A percentile compares a stretch with the other conserved stretches of the same genome.
Conservation (phyloP, 1,140 invertebrate genomes). For the Ceratitis capitata region DNA sequence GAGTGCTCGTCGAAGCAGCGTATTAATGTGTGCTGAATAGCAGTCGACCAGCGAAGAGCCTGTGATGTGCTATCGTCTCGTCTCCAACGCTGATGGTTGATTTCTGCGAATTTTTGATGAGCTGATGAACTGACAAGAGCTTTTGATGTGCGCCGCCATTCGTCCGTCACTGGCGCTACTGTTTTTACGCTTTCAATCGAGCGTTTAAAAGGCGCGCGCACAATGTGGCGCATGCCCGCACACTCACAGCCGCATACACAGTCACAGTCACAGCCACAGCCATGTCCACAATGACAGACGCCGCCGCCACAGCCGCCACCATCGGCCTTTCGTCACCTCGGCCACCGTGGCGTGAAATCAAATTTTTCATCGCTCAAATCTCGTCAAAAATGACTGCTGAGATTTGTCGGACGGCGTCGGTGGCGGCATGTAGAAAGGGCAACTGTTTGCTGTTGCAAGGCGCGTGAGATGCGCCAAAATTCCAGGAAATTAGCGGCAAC, state of each 20-base stretch:
- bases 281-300: background rate
- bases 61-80: background rate
- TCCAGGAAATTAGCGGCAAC: constrained; percentile 32
- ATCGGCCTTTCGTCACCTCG: constrained; percentile 10
- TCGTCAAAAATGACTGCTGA: background rate
- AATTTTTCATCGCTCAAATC: background rate
- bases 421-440: background rate
- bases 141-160: background rate
- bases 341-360: constrained; percentile 16
- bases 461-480: constrained; percentile 34
- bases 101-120: constrained; percentile 37
- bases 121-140: background rate
- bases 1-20: no score
- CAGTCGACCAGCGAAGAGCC: no score
- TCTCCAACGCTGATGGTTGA: constrained; percentile 9
- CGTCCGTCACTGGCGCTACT: background rate
- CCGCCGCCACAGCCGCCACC: background rate
- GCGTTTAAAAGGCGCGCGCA: constrained; percentile 34
- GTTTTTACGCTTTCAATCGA: constrained; percentile 37
- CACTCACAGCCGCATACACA: background rate
- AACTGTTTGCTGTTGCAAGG: background rate
- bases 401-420: background rate
- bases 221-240: constrained; percentile 18
- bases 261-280: background rate
- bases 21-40: no score